A percentile compares a stretch with the other conserved stretches of the same genome.
These are phyloP conservation scores for Beaufortia kweichowensis DNA, from an alignment of 2,113 vertebrate genomes.

Conservation along the genomic window DNA sequence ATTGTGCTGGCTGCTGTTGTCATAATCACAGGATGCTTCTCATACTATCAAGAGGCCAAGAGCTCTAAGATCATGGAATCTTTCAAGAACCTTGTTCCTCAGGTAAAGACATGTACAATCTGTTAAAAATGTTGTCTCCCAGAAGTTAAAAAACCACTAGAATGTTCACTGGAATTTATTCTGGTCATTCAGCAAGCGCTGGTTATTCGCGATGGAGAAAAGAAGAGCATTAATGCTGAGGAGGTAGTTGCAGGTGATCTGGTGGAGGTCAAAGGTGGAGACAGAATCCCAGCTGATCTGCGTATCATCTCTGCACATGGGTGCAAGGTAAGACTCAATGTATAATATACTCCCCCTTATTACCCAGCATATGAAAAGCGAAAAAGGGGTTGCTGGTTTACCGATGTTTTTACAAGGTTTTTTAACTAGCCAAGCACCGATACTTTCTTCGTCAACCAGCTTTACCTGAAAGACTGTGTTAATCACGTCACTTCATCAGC, in stretches of 20 bases:
- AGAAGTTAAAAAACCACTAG: too few species aligned
- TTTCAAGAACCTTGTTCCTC: conserved; percentile 97
- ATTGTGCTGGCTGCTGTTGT: conserved; percentile 91
- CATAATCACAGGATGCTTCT: conserved; percentile 96
- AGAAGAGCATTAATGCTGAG: conserved; percentile 89
- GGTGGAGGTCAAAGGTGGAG: conserved; percentile 95
- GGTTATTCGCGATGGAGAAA: conserved; percentile 91
- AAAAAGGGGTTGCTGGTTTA: too few species aligned
- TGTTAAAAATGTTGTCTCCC: background rate
- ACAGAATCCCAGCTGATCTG: conserved; percentile 93
- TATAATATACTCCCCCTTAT: background rate
- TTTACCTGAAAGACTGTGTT: too few species aligned
- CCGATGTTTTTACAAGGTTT: too few species aligned
- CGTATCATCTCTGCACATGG: conserved; percentile 87
- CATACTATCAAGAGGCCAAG: conserved; percentile 97
- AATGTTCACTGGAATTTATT: background rate
- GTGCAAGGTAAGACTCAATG: conserved; percentile 83
- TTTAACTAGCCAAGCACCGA: too few species aligned
- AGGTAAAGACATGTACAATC: conserved; percentile 72
- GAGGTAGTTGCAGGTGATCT: conserved; percentile 90
- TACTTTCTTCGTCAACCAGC: too few species aligned
- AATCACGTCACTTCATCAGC: too few species aligned
- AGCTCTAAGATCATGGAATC: conserved; percentile 99
- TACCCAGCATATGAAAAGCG: too few species aligned
- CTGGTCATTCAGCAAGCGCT: conserved; percentile 85